These are phyloP conservation scores for Heliconius eleuchia DNA, from an alignment of 1,140 invertebrate genomes.

Conservation along the genomic window DNA sequence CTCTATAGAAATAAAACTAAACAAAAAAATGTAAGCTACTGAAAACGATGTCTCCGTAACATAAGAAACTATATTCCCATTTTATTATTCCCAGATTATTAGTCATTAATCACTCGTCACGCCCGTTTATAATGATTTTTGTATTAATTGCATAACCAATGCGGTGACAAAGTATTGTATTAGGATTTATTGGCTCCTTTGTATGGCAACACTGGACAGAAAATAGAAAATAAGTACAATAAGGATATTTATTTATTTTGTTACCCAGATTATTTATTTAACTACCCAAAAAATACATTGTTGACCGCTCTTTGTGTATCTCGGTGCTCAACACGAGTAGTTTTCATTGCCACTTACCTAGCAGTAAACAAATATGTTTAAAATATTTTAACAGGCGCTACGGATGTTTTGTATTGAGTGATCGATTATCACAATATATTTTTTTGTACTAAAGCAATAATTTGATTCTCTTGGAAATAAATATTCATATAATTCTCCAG, in stretches of 20 bases:
- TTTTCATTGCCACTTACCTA: conserved; percentile 29
- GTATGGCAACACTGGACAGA: conserved; percentile 50
- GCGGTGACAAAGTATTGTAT: conserved; percentile 66
- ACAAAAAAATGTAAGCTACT: neutral
- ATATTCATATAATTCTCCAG: no score
- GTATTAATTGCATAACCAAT: conserved; percentile 74
- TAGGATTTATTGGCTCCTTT: conserved; percentile 70
- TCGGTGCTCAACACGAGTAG: conserved; percentile 20
- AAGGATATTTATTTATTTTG: conserved; percentile 60
- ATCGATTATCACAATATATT: neutral
- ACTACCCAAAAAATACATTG: conserved; percentile 47
- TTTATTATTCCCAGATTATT: neutral
- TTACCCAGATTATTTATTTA: conserved; percentile 54
- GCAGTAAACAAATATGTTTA: conserved; percentile 5
- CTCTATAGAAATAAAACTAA: neutral
- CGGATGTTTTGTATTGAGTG: neutral
- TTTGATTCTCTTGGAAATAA: no score
- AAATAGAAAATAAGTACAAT: conserved; percentile 30
- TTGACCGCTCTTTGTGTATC: conserved; percentile 36
- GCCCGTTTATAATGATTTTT: conserved; percentile 36
- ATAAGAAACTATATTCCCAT: neutral
- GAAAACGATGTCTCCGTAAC: neutral
- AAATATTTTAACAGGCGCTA: conserved; percentile 10
- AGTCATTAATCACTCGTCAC: conserved; percentile 8
- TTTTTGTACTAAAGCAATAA: neutral